Evolutionary conservation across 2,113 vertebrate genomes (phyloP).

Genomic region (Sylvilagus bachmani): DNA sequence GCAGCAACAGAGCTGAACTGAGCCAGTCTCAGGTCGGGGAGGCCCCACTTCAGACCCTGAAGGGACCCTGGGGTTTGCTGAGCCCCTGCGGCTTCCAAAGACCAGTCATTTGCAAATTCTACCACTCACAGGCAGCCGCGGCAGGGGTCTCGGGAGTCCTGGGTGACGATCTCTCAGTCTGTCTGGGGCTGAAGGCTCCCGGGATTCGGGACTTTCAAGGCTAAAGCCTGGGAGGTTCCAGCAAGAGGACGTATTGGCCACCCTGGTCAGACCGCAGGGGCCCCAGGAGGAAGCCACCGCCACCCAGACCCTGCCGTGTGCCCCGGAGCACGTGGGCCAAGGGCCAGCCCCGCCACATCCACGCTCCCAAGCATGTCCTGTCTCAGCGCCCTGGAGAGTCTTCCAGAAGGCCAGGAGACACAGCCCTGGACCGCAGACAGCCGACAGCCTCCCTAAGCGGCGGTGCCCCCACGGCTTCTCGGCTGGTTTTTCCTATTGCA

Average conservation of each 20-base stretch:
- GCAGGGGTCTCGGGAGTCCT: neutral
- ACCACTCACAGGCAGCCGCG: neutral
- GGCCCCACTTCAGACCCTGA: neutral
- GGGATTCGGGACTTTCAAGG: neutral
- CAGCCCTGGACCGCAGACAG: fast-evolving
- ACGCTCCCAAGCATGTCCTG: too few relatives aligned
- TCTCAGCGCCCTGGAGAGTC: neutral
- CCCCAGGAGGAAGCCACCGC: neutral
- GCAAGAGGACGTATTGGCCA: neutral
- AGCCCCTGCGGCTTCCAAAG: neutral
- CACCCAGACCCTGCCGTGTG: fast-evolving
- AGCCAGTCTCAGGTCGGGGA: neutral
- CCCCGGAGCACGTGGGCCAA: fast-evolving
- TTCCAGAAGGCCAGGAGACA: neutral
- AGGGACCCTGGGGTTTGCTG: neutral
- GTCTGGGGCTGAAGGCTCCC: neutral
- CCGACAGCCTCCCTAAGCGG: neutral
- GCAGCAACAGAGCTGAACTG: neutral
- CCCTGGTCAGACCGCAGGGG: neutral
- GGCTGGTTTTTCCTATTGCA: neutral
- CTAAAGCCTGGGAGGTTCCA: neutral
- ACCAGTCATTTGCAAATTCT: neutral
- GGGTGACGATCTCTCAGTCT: neutral
- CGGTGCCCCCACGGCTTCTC: neutral
- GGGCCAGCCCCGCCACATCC: neutral